A percentile compares a stretch with the other conserved stretches of the same genome.
Evolutionary conservation across 2,797 vertebrate genomes (phyloP).

Genomic region (Peromyscus melanophrys): DNA sequence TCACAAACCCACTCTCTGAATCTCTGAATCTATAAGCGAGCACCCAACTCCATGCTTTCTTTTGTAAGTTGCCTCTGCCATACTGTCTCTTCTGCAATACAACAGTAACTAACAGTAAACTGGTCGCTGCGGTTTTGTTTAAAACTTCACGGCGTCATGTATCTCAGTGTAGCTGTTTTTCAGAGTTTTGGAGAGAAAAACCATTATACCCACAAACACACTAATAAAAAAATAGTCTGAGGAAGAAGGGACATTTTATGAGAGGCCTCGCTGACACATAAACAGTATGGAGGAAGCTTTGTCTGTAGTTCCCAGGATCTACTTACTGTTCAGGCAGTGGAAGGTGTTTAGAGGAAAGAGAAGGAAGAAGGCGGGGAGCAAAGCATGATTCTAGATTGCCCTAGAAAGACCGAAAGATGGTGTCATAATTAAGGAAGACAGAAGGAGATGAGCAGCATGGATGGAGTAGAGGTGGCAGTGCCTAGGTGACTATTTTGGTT

Average conservation of each 20-base stretch:
- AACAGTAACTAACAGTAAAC: background rate
- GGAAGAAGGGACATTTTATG: background rate
- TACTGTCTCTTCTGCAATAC: background rate
- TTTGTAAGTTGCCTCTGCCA: background rate
- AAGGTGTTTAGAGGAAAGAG: background rate
- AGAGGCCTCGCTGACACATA: background rate
- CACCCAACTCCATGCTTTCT: background rate
- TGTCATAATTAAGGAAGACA: background rate
- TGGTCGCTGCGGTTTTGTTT: background rate
- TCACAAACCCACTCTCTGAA: background rate
- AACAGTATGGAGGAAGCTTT: background rate
- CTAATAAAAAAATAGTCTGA: background rate
- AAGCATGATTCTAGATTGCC: background rate
- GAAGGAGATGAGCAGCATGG: background rate
- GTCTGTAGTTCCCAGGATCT: background rate
- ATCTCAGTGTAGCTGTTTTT: background rate
- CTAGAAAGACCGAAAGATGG: background rate
- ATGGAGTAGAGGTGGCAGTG: background rate
- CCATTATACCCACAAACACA: background rate
- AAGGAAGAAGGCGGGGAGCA: background rate
- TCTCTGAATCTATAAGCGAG: background rate
- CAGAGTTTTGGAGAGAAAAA: background rate
- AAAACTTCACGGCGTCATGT: background rate
- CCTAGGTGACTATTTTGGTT: background rate
- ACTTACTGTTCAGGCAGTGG: background rate